A percentile compares a stretch with the other conserved stretches of the same genome.
phyloP scores from a whole-genome alignment of 35 echinoderm and acorn worm species.

The Chiridota heheva region DNA sequence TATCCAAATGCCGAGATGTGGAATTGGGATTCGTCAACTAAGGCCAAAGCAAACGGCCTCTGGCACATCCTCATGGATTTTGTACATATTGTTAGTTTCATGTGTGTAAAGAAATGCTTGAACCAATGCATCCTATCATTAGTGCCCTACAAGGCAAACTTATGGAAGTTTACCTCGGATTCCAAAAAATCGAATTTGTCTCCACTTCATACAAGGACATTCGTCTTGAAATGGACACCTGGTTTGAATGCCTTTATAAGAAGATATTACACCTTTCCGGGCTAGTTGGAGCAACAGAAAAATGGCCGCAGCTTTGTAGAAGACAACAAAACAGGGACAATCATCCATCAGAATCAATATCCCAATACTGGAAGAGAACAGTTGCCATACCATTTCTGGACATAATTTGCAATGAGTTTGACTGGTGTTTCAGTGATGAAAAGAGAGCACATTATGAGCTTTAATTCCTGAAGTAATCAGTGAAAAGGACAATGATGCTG shows the following conservation, averaged over 20 bases:
- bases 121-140: slow-evolving; percentile 3
- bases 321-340: slow-evolving; percentile 38
- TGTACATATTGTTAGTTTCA: slow-evolving; percentile 9
- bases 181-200: slow-evolving; percentile 15
- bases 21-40: too few species aligned
- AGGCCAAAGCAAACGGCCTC: too few species aligned
- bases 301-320: slow-evolving; percentile 11
- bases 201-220: slow-evolving; percentile 4
- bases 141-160: slow-evolving; percentile 29
- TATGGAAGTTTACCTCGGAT: slow-evolving; percentile 15
- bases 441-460: too few species aligned
- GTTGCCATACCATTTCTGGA: slow-evolving; percentile 32
- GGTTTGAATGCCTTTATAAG: slow-evolving; percentile 3
- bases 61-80: too few species aligned
- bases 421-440: too few species aligned
- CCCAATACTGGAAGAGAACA: slow-evolving; percentile 36
- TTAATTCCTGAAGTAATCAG: too few species aligned
- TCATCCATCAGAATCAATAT: slow-evolving; percentile 16
- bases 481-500: too few species aligned
- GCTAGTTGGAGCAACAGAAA: neutral
- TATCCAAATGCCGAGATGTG: too few species aligned
- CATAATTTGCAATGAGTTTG: slow-evolving; percentile 22
- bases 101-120: slow-evolving; percentile 43
- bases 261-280: neutral
- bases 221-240: neutral